Evolutionary conservation across 2,797 vertebrate genomes (phyloP), one percentile per base, ranked within the genome.

Genomic region (Selene dorsalis): DNA sequence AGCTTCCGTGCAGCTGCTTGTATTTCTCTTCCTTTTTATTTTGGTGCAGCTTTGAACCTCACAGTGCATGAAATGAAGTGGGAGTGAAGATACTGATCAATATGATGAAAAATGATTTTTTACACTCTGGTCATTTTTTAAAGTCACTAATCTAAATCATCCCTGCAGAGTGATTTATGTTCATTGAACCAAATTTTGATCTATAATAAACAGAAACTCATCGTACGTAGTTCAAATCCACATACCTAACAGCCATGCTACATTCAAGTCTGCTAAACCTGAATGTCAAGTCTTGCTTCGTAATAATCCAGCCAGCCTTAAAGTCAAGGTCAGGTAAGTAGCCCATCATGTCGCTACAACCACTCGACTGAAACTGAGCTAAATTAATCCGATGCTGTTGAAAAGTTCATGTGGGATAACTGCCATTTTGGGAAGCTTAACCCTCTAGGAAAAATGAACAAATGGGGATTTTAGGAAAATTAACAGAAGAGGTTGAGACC

Each of bases 281-380:
- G 38, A 55, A 60, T 76, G 35, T 72, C 41, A 48, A 69, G 26
- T 69, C 53, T 47, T 75, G 55, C 41, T 57, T 68, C 35, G 48
- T 50, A 30, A 72, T 57, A 43, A 69, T n/a, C 62, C 43, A 47
- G 57, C 43, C 16, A 67, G 47, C 28, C 65, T 50, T 56, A 20
- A 75, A 50, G 62, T 82, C 64, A 89, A 84, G 84, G 86, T 84
- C 81, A 75, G 52, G 24, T 30, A 64, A 70, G 43, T 48, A 72
- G 45, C 39, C 35, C 41, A 50, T 75, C 55, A 48, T 45, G 35
- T 18, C 30, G 69, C 60, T 48, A 38, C 26, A 59, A 14, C 45
- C 28, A 50, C 58, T 69, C 35, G 22, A 66, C 22, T 28, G 35
- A 39, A 68, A 13, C 32, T 22, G 41, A 72, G 70, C 43, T 73